Conservation (phyloP, 2,797 vertebrate species). For the Falco naumanni region DNA sequence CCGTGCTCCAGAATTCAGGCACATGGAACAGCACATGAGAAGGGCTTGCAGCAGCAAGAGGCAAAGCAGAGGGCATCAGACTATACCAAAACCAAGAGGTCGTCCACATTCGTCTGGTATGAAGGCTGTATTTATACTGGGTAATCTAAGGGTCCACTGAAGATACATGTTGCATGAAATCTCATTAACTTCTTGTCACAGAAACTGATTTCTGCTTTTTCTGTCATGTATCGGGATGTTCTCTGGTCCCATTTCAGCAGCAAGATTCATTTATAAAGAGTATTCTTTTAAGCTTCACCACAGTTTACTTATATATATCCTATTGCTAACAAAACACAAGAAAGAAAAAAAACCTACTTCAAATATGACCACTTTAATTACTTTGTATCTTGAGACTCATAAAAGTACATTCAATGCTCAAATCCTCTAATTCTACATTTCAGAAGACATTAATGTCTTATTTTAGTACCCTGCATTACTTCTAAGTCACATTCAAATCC, state of each 20-base stretch:
- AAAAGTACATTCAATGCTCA: neutral
- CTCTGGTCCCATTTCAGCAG: neutral
- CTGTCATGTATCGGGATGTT: neutral
- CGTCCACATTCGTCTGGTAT: neutral
- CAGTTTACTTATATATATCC: neutral
- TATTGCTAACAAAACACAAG: neutral
- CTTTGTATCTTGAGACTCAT: neutral
- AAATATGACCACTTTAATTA: conserved; percentile 36
- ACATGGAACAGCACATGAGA: neutral
- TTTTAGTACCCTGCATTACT: conserved; percentile 1
- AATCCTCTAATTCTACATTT: conserved; percentile 1
- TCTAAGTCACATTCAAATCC: neutral
- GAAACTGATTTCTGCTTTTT: neutral
- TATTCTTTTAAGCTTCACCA: neutral
- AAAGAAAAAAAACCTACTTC: neutral
- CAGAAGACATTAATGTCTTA: neutral
- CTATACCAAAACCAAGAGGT: neutral
- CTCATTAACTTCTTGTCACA: conserved; percentile 11
- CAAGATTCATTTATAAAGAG: neutral
- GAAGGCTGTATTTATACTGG: neutral
- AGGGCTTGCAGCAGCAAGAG: neutral
- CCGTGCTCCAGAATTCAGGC: neutral
- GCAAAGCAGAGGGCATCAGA: neutral
- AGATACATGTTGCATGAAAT: neutral
- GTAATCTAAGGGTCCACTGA: neutral